Evolutionary conservation across 2,113 vertebrate genomes (phyloP), one percentile per base, ranked within the genome.

Genomic region (Sylvicapra grimmia): DNA sequence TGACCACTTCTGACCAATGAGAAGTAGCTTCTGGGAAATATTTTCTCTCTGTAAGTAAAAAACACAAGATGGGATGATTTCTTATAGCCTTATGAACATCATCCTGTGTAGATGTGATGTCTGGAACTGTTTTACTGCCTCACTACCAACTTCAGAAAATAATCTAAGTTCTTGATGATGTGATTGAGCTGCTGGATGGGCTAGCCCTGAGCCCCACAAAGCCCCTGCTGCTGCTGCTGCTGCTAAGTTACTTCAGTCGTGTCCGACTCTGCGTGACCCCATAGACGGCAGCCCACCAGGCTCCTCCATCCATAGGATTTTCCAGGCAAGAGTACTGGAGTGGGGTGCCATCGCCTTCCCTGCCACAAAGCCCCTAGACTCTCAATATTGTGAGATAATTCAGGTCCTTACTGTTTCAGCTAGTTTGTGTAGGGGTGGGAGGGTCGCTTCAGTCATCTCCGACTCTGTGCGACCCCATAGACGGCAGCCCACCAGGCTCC

Each of bases 391-490:
- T 65, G 56, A 85, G 27, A 92, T 94, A 11, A 85, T 59, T 68
- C 54, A 21, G 1, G 0, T 51, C 33, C 16, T 94, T 63, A 44
- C 54, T 63, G 18, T 59, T 82, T 82, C 3, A 72, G 83, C 63
- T n/a, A 92, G 33, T 75, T 83, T 53, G 27, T 29, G 3, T 77
- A 84, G 27, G 47, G 54, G 8, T 68, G 18, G 33, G 65, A 21
- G 8, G 2, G 18, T 31, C 27, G 0, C 29, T 1, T 63, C 29
- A 14, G 59, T 61, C 0, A 0, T 61, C 5, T 61, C 27, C 5
- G 0, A 31, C 12, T 61, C 12, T 61, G 12, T 29, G 12, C 3
- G 4, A 61, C 59, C 27, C 12, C 59, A 61, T 1, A 29, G 59
- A 29, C 0, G 0, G 59, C 59, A 61, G 27, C 12, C 59, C 27